phyloP scores from a whole-genome alignment of 2,113 vertebrate genomes.

The Pao palembangensis region DNA sequence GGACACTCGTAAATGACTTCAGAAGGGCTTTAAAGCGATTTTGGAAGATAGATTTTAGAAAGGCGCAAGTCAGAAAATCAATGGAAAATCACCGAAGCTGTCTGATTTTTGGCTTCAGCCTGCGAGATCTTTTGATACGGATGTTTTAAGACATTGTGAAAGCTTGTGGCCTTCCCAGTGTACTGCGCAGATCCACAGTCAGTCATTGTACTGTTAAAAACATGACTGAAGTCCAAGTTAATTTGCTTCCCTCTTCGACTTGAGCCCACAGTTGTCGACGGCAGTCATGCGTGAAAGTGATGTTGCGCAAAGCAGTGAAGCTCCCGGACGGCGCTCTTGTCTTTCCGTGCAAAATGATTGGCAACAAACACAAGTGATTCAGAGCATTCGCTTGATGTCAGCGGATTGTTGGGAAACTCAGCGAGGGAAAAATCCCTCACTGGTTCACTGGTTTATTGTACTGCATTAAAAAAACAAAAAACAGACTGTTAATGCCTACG shows the following conservation, averaged over 20 bases:
- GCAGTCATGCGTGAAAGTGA: slow-evolving; percentile 38
- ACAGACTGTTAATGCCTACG: too few relatives aligned
- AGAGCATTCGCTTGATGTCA: slow-evolving; percentile 46
- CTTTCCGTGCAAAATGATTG: slow-evolving; percentile 46
- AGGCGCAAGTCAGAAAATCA: too few relatives aligned
- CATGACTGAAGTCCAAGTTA: slow-evolving; percentile 23
- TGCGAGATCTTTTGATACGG: too few relatives aligned
- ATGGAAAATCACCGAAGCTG: too few relatives aligned
- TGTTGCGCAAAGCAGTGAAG: slow-evolving; percentile 45
- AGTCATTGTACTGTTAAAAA: background rate
- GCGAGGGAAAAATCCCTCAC: slow-evolving; percentile 16
- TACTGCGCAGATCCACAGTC: too few relatives aligned
- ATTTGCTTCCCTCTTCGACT: slow-evolving; percentile 30
- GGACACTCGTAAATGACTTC: slow-evolving; percentile 15
- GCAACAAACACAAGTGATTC: slow-evolving; percentile 52
- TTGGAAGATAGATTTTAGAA: background rate
- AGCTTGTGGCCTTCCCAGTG: too few relatives aligned
- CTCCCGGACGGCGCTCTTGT: slow-evolving; percentile 22
- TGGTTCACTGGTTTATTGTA: slow-evolving; percentile 2
- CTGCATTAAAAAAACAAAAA: background rate
- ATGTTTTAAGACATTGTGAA: too few relatives aligned
- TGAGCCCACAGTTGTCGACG: slow-evolving; percentile 13
- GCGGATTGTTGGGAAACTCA: slow-evolving; percentile 32
- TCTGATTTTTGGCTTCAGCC: too few relatives aligned
- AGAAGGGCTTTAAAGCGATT: slow-evolving; percentile 10